Evolutionary conservation across 2,888 invertebrate genomes (phyloP), one percentile per base, ranked within the genome.

Genomic region (Cerastis rubricosa): DNA sequence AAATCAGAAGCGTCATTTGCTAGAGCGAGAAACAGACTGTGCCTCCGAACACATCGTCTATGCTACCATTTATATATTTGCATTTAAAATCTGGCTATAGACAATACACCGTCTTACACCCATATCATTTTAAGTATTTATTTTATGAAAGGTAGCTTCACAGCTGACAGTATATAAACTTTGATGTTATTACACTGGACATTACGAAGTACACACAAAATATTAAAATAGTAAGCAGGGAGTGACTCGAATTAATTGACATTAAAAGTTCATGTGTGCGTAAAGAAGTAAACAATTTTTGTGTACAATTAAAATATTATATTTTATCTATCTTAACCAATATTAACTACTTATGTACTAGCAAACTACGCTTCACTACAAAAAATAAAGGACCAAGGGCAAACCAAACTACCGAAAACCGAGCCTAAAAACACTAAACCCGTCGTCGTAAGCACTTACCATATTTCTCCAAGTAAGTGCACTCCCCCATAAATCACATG

Each of bases 401-500:
- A 14, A 66, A 40, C 49, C 25, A 59, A 22, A 73, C 64, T 66
- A 78, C 65, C 35, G 35, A 35, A 35, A 73, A 71, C 54, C 9
- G 45, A 65, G 83, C 78, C 72, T 73, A 85, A 57, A n/a, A 71
- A 71, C 47, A 59, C n/a, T 79, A 83, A 82, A 86, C 45, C 86
- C 73, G 69, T 90, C 90, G 76, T 54, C 86, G 71, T 63, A 22
- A 76, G 54, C 86, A 89, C 96, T 95, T 82, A 95, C 95, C 95
- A 95, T 95, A 92, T 90, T 94, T 91, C 88, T 88, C 83, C 84
- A 78, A 90, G 89, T 94, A 93, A 96, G 95, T 96, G 95, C 94
- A 91, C 90, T 92, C 78, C 89, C 90, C 91, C 93, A 94, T 95
- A 94, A 94, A 94, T 89, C 90, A 89, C 89, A 89, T 87, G 89